A percentile compares a stretch with the other conserved stretches of the same genome.
Evolutionary conservation across 1,140 invertebrate genomes (phyloP).

Genomic region (Mizuhopecten yessoensis): DNA sequence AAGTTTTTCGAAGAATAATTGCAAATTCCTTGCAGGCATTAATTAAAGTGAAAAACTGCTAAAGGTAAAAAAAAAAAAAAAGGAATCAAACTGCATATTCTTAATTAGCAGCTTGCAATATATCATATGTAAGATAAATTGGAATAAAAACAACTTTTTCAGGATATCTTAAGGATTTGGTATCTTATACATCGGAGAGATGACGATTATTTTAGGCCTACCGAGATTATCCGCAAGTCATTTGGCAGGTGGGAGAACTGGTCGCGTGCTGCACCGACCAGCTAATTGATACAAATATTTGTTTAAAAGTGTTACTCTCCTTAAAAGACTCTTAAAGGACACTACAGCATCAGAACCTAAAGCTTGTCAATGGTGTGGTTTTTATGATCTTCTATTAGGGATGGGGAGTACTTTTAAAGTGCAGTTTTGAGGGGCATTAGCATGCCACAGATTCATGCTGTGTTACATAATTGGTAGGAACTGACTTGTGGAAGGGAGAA

Average conservation of each 20-base stretch:
- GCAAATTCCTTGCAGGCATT: neutral
- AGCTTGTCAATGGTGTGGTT: no score
- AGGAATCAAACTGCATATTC: no score
- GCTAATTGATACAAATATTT: constrained; percentile 20
- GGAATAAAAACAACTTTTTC: neutral
- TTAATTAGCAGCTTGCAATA: neutral
- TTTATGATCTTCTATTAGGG: neutral
- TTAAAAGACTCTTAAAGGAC: neutral
- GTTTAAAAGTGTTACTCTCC: neutral
- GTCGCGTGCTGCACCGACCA: neutral
- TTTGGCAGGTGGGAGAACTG: neutral
- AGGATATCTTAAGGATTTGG: neutral
- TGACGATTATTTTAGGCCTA: neutral
- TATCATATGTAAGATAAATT: neutral
- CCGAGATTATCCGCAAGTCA: neutral
- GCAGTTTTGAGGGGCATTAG: neutral
- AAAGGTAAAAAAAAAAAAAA: no score
- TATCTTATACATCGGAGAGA: neutral
- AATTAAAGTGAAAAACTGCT: no score
- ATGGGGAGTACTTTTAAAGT: neutral
- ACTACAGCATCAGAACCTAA: neutral
- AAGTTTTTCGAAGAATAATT: neutral
- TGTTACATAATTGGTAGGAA: neutral
- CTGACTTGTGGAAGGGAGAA: neutral
- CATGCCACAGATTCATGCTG: no score